Base-by-base conservation (phyloP, 2,797 vertebrate species). In the Pangasius macronema region DNA sequence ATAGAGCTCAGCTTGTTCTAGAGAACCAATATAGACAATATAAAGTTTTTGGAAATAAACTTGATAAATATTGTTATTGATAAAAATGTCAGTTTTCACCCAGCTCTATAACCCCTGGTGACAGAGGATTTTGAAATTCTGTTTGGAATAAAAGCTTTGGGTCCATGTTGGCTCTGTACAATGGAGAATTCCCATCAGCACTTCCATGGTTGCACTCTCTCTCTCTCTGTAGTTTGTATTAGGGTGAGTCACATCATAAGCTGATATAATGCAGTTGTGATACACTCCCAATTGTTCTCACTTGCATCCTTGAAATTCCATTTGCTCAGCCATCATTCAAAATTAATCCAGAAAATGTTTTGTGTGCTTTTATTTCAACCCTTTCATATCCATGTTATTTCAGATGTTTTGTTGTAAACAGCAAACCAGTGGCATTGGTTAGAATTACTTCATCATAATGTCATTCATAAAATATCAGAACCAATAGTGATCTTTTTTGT, bases 141-240 rank as follows among this genome's bases (percentile, higher is more conserved):
- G 24, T 49, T 30, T 53, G 63, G 63, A 53, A 53, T 68, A 24
- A 68, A 83, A 83, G 61, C 82, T 53, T 68, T 53, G 63, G 82
- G 82, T 68, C 63, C 82, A 83, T 83, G 82, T 83, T 83, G 82
- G 81, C 81, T 83, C 61, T 65, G 18, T 53, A 46, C 82, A 83
- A 27, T 46, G 20, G 20, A 53, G 9, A 53, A 33, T 83, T 36
- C 16, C 5, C 20, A 68, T 51, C 39, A 83, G 46, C 57, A 27
- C 63, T 46, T 83, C 65, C 49, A n/a, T n/a, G 27, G 24, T 63
- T 65, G 30, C 65, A 14, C 30, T 14, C 16, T n/a, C n/a, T 42
- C 42, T 16, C 16, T 82, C 24, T 82, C 63, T 68, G 3, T 83
- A 36, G 49, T 83, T 68, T 83, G 30, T 70, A 36, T 53, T 53